Conservation (phyloP, 1,140 invertebrate genomes). For the Zaprionus africanus region DNA sequence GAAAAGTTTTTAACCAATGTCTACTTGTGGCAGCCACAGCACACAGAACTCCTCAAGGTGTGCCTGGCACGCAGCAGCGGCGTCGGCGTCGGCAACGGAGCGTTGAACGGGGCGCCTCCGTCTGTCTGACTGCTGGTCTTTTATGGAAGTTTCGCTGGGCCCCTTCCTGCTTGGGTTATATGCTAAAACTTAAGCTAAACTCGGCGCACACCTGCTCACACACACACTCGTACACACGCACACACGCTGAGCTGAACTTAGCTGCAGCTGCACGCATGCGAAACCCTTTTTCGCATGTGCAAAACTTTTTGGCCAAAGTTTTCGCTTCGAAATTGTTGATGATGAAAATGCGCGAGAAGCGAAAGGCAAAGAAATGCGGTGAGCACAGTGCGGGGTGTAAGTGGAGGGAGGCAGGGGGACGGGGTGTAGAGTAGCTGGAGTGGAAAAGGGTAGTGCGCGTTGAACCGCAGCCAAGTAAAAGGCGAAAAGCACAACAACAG, state of each 20-base stretch:
- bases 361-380: constrained; percentile 24
- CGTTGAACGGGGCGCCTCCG: constrained; percentile 40
- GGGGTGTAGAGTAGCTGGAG: too few species aligned
- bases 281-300: constrained; percentile 79
- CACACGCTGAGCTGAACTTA: constrained; percentile 56
- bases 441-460: constrained; percentile 48
- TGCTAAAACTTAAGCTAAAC: constrained; percentile 82
- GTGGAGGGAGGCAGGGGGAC: not conserved
- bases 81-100: constrained; percentile 16
- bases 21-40: constrained; percentile 63
- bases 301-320: constrained; percentile 72
- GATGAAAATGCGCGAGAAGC: constrained; percentile 68
- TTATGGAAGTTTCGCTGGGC: constrained; percentile 66
- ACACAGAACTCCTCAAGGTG: constrained; percentile 68
- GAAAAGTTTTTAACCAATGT: constrained; percentile 82
- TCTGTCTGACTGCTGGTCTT: constrained; percentile 80
- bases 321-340: constrained; percentile 72
- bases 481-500: constrained; percentile 66
- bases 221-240: constrained; percentile 13
- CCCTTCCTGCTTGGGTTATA: constrained; percentile 50
- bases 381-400: too few species aligned
- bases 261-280: constrained; percentile 78
- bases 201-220: constrained; percentile 33
- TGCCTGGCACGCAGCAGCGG: constrained; percentile 71
- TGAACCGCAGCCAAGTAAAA: constrained; percentile 72